These are phyloP conservation scores for Agrochola macilenta DNA, from an alignment of 2,888 invertebrate species.

Conservation along the genomic window DNA sequence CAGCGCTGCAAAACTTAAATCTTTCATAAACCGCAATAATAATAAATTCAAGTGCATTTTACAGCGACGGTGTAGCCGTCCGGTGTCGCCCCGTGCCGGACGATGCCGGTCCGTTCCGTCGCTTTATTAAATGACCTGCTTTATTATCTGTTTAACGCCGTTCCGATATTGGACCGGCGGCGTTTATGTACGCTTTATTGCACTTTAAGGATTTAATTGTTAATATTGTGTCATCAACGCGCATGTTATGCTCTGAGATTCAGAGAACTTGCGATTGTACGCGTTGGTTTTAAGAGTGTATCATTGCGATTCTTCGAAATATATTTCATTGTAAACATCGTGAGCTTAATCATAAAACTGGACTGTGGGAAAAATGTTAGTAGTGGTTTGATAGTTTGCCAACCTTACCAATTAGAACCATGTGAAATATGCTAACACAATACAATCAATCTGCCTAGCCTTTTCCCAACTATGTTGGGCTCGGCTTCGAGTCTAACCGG, in stretches of 20 bases:
- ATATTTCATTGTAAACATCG: not conserved
- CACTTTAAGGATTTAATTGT: conserved; percentile 61
- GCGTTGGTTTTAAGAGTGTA: not conserved
- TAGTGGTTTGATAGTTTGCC: not conserved
- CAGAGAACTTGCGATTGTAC: conserved; percentile 21
- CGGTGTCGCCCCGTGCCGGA: conserved; percentile 58
- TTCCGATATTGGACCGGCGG: conserved; percentile 68
- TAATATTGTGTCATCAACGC: conserved; percentile 60
- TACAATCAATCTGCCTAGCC: too few species aligned
- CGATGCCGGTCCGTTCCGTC: conserved; percentile 57
- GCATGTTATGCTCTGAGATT: conserved; percentile 44
- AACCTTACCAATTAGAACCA: too few species aligned
- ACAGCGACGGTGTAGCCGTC: conserved; percentile 57
- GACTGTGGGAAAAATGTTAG: not conserved
- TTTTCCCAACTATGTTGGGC: too few species aligned
- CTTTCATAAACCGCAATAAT: conserved; percentile 67
- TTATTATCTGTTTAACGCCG: conserved; percentile 67
- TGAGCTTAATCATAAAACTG: not conserved
- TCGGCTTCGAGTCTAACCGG: too few species aligned
- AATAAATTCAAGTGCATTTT: conserved; percentile 68
- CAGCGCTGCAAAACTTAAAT: conserved; percentile 46
- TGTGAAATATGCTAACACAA: too few species aligned
- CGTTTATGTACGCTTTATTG: conserved; percentile 62
- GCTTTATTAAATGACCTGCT: conserved; percentile 67
- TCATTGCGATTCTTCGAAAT: not conserved